Evolutionary conservation across 2,888 invertebrate species (phyloP).

Genomic region (Branchipolynoe longqiensis): DNA sequence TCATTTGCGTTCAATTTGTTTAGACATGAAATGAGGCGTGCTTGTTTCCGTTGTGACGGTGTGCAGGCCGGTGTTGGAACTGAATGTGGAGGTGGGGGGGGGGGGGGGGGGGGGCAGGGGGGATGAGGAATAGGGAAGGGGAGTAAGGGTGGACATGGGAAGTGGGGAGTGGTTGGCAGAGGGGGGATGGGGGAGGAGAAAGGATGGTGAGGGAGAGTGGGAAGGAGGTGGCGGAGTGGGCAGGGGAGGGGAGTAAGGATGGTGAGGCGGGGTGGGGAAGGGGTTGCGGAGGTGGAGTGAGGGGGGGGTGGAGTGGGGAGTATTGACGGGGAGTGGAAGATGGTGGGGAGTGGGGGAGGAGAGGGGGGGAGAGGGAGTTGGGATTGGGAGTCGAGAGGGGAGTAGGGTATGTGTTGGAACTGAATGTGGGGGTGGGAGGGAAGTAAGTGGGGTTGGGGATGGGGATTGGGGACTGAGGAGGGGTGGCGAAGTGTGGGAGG

Average conservation of each 20-base stretch:
- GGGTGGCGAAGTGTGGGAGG: too few relatives aligned
- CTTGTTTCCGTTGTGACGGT: constrained; percentile 46
- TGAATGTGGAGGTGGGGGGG: background rate
- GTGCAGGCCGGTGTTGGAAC: background rate
- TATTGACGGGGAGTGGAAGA: background rate
- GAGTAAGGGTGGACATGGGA: too few relatives aligned
- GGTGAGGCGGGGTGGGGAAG: background rate
- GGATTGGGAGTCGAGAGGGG: too few relatives aligned
- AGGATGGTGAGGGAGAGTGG: background rate
- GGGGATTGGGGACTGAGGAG: too few relatives aligned
- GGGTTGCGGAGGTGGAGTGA: background rate
- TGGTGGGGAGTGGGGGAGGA: background rate
- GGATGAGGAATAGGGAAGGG: too few relatives aligned
- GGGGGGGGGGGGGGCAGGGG: background rate
- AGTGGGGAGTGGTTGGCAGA: background rate
- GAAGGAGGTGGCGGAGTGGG: background rate
- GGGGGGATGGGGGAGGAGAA: background rate
- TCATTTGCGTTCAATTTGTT: constrained; percentile 56
- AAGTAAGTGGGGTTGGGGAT: too few relatives aligned
- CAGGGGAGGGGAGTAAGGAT: background rate
- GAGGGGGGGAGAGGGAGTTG: background rate
- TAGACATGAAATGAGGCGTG: constrained; percentile 43
- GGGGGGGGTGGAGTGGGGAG: background rate
- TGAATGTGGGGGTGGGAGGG: too few relatives aligned
- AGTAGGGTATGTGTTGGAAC: too few relatives aligned